Conservation (phyloP, 2,113 vertebrate genomes). For the Axis porcinus region DNA sequence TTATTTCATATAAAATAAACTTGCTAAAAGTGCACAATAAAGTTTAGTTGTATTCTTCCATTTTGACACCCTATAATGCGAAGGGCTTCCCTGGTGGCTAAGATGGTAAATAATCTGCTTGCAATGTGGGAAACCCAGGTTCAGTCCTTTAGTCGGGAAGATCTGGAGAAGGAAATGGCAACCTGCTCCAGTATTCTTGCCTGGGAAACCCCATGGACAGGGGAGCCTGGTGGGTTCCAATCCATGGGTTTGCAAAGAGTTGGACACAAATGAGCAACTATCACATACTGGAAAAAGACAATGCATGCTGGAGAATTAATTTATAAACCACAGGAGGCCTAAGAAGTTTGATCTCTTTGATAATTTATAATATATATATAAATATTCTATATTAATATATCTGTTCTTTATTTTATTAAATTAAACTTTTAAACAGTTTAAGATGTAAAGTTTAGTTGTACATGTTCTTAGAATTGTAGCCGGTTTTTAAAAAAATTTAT, state of each 20-base stretch:
- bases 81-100: not conserved
- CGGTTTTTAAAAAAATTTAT: not conserved
- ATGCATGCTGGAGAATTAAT: not conserved
- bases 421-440: not conserved
- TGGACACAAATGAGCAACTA: not conserved
- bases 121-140: not conserved
- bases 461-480: not conserved
- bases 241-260: not conserved
- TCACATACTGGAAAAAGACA: not conserved
- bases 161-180: not conserved
- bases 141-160: not conserved
- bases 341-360: not conserved
- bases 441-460: not conserved
- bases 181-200: not conserved
- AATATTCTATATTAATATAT: not conserved
- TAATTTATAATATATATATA: not conserved
- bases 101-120: not conserved
- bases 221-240: not conserved
- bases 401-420: not conserved
- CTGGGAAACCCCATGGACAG: not conserved
- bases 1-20: not conserved
- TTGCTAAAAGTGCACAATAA: not conserved
- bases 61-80: not conserved
- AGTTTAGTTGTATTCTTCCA: not conserved
- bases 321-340: not conserved